Evolutionary conservation across 2,888 invertebrate genomes (phyloP).

Genomic region (Drosophila fungiperda): DNA sequence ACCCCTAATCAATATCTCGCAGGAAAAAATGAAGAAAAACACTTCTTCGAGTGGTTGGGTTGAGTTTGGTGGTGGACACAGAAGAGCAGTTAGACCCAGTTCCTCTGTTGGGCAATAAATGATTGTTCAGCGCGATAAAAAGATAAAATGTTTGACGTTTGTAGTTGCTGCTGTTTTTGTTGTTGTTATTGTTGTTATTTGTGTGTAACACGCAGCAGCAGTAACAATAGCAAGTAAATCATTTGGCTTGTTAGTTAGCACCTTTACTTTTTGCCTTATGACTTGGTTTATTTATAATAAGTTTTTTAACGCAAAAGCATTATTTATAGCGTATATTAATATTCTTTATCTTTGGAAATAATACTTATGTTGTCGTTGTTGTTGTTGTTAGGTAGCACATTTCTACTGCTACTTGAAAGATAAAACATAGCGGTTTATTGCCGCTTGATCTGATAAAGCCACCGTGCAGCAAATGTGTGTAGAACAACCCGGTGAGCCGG

Average conservation of each 20-base stretch:
- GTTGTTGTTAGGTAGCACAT: slow-evolving; percentile 79
- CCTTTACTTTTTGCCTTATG: slow-evolving; percentile 60
- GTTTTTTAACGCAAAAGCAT: slow-evolving; percentile 65
- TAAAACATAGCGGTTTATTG: slow-evolving; percentile 83
- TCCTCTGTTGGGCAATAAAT: slow-evolving; percentile 78
- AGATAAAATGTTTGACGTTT: slow-evolving; percentile 79
- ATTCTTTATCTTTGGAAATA: slow-evolving; percentile 83
- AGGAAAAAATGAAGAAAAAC: slow-evolving; percentile 25
- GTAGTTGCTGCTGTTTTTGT: slow-evolving; percentile 33
- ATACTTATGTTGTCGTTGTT: slow-evolving; percentile 48
- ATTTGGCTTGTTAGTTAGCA: slow-evolving; percentile 76
- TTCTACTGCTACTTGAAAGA: slow-evolving; percentile 84
- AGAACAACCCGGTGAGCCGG: slow-evolving; percentile 49
- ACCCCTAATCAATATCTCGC: slow-evolving; percentile 74
- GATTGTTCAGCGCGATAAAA: slow-evolving; percentile 82
- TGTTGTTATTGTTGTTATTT: slow-evolving; percentile 49
- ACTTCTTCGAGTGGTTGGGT: slow-evolving; percentile 57
- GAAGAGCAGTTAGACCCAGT: slow-evolving; percentile 48
- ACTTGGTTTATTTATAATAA: slow-evolving; percentile 75
- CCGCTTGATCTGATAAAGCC: slow-evolving; percentile 83
- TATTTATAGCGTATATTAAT: slow-evolving; percentile 84
- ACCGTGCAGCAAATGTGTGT: slow-evolving; percentile 74
- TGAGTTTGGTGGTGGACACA: slow-evolving; percentile 30
- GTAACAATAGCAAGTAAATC: slow-evolving; percentile 38
- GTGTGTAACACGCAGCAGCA: slow-evolving; percentile 63